Base-by-base conservation (phyloP, 2,797 vertebrate species). In the Spea hammondii region DNA sequence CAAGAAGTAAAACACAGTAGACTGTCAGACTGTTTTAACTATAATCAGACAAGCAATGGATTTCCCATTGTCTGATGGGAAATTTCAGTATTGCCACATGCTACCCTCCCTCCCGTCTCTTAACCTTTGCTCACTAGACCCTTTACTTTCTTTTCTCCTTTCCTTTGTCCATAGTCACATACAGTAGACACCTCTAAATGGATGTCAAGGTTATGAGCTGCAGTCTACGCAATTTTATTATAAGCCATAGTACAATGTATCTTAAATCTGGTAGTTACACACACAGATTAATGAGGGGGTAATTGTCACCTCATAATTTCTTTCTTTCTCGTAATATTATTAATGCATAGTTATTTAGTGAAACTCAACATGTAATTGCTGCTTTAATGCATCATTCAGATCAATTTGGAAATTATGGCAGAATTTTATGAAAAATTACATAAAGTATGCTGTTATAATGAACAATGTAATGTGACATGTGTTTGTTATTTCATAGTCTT, bases 1-100 rank as follows among this genome's bases (percentile, higher is more conserved):
- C 91, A 99, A 98, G 91, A 99, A 99, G 93, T 99, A 96, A 91
- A 66, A 76, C 64, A 70, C 70, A 62, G 68, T 84, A 86, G 83
- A 84, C 86, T 88, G 86, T 87, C 84, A 86, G 79, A 84, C 85
- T 87, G 86, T 87, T 84, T 80, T 76, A 75, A 70, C 17, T 82
- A 86, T 79, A 75, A 87, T 89, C 86, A 87, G 87, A 86, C 83
- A 85, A 88, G 87, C 85, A 88, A 89, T 86, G 84, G 84, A 87
- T 86, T 87, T 90, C 79, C 87, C 85, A 86, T 87, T 88, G 79
- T 85, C 77, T 80, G 84, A 86, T 84, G 89, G 87, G 88, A 86
- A 89, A 89, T 88, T 85, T 84, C 82, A 84, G 73, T 86, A 84
- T 89, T 85, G 84, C 83, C 85, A 85, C 85, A 77, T 72, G 50